These are phyloP conservation scores for Trichopria drosophilae DNA, from an alignment of 2,888 invertebrate species.

Conservation along the genomic window DNA sequence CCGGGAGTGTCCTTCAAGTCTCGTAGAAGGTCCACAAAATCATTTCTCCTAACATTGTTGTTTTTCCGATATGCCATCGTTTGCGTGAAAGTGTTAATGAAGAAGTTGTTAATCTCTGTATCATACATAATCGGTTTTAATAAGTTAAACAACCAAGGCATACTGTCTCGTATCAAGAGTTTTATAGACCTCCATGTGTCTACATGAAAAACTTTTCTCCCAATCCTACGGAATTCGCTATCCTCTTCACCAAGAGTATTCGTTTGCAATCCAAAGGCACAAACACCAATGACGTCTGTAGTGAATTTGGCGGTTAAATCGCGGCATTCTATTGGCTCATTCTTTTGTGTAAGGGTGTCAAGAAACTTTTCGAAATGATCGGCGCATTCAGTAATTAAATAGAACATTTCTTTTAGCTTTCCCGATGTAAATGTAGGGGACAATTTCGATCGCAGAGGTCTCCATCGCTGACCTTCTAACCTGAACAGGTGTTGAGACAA, in stretches of 20 bases:
- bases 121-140: constrained; percentile 38
- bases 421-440: constrained; percentile 60
- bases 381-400: constrained; percentile 52
- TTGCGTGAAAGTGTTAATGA: constrained; percentile 46
- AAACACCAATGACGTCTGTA: constrained; percentile 59
- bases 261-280: constrained; percentile 58
- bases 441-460: constrained; percentile 55
- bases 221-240: constrained; percentile 55
- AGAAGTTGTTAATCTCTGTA: constrained; percentile 44
- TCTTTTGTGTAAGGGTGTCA: constrained; percentile 29
- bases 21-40: constrained; percentile 58
- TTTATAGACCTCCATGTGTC: constrained; percentile 30
- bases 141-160: constrained; percentile 39
- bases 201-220: constrained; percentile 43
- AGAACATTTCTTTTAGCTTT: constrained; percentile 60
- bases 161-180: constrained; percentile 34
- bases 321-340: constrained; percentile 42
- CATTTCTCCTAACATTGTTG: constrained; percentile 55
- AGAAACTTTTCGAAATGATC: constrained; percentile 49
- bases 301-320: constrained; percentile 56
- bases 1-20: constrained; percentile 46
- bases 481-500: constrained; percentile 52
- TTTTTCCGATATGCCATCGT: constrained; percentile 54
- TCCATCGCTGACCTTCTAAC: constrained; percentile 57
- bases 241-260: constrained; percentile 53